Percentiles rank a stretch among this genome's conserved stretches.
Conservation (phyloP, 2,797 vertebrate species). For the Rhinella marina region DNA sequence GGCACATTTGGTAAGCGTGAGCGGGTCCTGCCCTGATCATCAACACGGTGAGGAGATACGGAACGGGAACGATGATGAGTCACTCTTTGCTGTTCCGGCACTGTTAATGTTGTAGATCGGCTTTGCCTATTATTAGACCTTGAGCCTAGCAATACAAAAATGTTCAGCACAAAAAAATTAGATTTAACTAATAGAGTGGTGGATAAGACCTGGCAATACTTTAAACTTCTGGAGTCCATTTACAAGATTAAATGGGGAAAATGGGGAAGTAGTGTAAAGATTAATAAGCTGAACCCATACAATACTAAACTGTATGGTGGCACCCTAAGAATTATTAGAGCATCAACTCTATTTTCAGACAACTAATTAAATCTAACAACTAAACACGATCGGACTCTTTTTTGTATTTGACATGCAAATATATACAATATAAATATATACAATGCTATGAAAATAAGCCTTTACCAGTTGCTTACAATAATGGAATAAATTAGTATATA, state of each 20-base stretch:
- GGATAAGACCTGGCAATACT: neutral
- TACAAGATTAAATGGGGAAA: neutral
- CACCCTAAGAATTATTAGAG: neutral
- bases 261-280: neutral
- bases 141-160: slow-evolving; percentile 78
- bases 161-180: neutral
- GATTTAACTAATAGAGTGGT: neutral
- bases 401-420: slow-evolving; percentile 34
- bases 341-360: neutral
- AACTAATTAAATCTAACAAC: neutral
- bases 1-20: slow-evolving; percentile 94
- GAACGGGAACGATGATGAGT: slow-evolving; percentile 94
- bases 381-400: neutral
- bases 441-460: neutral
- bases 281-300: neutral
- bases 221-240: neutral
- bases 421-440: neutral
- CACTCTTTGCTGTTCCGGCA: slow-evolving; percentile 91
- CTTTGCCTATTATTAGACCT: slow-evolving; percentile 89
- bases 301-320: neutral
- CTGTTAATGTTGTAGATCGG: slow-evolving; percentile 86
- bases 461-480: neutral
- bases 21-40: slow-evolving; percentile 91
- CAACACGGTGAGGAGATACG: slow-evolving; percentile 91
- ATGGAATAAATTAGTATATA: neutral